Percentiles rank a stretch among this genome's conserved stretches.
Evolutionary conservation across 2,113 vertebrate species (phyloP).

Genomic region (Thamnophis sirtalis): DNA sequence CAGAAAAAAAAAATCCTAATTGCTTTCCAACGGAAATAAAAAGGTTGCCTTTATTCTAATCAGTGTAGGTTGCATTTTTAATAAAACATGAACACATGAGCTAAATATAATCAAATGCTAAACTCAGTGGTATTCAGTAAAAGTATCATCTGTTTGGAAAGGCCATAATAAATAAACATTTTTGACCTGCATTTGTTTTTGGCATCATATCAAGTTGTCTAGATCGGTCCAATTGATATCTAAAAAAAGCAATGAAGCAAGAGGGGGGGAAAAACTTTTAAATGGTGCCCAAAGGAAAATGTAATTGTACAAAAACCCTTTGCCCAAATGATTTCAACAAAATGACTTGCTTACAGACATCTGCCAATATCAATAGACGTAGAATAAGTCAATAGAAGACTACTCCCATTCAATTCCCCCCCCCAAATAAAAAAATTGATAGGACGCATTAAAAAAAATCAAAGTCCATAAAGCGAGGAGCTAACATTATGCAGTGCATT

Average conservation of each 20-base stretch:
- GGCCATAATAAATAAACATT: neutral
- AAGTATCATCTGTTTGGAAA: neutral
- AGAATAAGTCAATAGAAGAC: neutral
- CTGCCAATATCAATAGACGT: neutral
- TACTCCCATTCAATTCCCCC: neutral
- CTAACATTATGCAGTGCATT: neutral
- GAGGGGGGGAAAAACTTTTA: neutral
- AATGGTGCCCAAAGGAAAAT: neutral
- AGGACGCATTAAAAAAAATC: neutral
- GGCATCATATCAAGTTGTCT: neutral
- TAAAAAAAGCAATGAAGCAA: neutral
- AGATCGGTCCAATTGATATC: neutral
- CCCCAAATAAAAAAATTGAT: neutral
- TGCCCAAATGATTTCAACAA: neutral
- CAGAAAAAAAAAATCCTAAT: neutral
- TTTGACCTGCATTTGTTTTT: neutral
- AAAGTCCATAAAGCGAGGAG: neutral
- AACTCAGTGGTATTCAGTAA: neutral
- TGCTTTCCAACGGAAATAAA: neutral
- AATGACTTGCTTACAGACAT: neutral
- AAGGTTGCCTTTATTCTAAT: neutral
- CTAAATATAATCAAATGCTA: neutral
- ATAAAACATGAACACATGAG: neutral
- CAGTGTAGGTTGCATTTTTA: neutral
- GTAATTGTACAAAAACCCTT: neutral